Percentiles rank a stretch among this genome's conserved stretches.
Evolutionary conservation across 2,797 vertebrate genomes (phyloP).

Genomic region (Galaxias olidus): DNA sequence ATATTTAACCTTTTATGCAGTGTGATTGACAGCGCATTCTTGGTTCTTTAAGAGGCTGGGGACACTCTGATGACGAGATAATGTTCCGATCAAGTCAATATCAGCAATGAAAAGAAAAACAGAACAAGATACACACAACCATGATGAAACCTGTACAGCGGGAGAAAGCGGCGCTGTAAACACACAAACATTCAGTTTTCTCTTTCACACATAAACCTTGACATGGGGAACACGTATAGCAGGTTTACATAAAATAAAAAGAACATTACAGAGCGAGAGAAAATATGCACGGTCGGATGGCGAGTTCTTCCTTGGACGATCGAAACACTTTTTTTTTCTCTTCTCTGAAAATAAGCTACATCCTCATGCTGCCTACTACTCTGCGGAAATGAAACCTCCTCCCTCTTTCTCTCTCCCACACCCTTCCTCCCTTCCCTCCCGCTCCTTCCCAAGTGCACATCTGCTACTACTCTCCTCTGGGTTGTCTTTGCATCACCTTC

Average conservation of each 20-base stretch:
- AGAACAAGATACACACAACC: conserved; percentile 38
- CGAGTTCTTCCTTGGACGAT: conserved; percentile 64
- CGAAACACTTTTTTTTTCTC: conserved; percentile 31
- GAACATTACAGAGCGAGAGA: conserved; percentile 55
- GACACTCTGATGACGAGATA: neutral
- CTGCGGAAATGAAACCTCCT: conserved; percentile 54
- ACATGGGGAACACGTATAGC: conserved; percentile 63
- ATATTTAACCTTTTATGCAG: neutral
- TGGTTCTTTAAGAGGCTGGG: neutral
- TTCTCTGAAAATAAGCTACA: conserved; percentile 33
- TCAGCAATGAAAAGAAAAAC: neutral
- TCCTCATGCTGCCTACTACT: conserved; percentile 47
- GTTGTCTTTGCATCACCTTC: conserved; percentile 57
- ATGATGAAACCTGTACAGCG: conserved; percentile 48
- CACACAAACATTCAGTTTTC: conserved; percentile 25
- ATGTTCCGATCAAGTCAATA: neutral
- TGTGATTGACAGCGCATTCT: neutral
- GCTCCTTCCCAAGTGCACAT: conserved; percentile 52
- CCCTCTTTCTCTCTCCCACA: conserved; percentile 23
- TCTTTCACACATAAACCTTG: conserved; percentile 48
- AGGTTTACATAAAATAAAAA: conserved; percentile 51
- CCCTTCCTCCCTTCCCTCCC: conserved; percentile 25
- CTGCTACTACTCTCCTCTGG: conserved; percentile 61
- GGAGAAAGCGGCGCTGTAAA: conserved; percentile 44
- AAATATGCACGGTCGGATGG: conserved; percentile 67